A percentile compares a stretch with the other conserved stretches of the same genome.
These are phyloP conservation scores for Argyresthia goedartella DNA, from an alignment of 2,888 invertebrate species.

Conservation along the genomic window DNA sequence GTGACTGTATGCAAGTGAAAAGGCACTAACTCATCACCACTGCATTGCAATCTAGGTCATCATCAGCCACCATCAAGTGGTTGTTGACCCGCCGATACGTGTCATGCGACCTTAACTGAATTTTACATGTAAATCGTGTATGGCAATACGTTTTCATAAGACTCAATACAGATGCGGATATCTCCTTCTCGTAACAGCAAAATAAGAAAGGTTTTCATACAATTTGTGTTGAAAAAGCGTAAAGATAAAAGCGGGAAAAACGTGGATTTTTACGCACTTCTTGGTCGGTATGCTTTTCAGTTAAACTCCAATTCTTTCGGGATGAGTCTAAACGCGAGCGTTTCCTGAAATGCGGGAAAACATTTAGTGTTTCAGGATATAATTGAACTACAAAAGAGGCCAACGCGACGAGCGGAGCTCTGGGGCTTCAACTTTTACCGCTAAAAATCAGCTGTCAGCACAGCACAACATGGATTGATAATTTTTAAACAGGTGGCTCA, in stretches of 20 bases:
- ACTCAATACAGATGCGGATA: background rate
- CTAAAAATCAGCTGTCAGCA: constrained; percentile 62
- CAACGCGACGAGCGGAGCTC: constrained; percentile 15
- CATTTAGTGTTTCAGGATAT: background rate
- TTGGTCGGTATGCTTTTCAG: constrained; percentile 52
- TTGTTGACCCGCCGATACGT: background rate
- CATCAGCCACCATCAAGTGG: background rate
- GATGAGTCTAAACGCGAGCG: constrained; percentile 36
- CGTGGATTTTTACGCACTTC: constrained; percentile 34
- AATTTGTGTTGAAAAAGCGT: constrained; percentile 3
- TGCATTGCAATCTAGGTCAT: background rate
- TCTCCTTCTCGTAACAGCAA: background rate
- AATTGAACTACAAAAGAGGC: background rate
- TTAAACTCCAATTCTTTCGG: constrained; percentile 58
- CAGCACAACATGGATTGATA: constrained; percentile 11
- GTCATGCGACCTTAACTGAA: background rate
- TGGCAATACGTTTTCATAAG: background rate
- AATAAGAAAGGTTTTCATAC: background rate
- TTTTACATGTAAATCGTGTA: background rate
- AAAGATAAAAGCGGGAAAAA: constrained; percentile 40
- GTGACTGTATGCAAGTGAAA: no score
- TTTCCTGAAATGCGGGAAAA: constrained; percentile 33
- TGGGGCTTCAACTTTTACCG: constrained; percentile 63
- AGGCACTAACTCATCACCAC: no score
- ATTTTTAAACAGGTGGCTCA: constrained; percentile 25